Percentiles rank a stretch among this genome's conserved stretches.
Evolutionary conservation across 1,140 invertebrate species (phyloP).

Genomic region (Archivesica marissinica): DNA sequence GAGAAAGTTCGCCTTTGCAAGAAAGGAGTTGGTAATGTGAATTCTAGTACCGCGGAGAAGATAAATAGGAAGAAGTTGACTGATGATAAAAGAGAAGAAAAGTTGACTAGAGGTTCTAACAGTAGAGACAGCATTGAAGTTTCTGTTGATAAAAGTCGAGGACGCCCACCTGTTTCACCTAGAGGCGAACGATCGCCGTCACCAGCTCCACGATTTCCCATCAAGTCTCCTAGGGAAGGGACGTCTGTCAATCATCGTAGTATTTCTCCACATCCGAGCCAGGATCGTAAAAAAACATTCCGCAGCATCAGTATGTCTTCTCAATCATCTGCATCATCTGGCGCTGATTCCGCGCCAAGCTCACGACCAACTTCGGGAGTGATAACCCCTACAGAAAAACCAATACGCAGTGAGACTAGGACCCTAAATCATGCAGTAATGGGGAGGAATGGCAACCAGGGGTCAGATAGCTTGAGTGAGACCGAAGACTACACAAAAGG

Average conservation of each 20-base stretch:
- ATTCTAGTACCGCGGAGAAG: conserved; percentile 6
- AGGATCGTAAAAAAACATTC: conserved; percentile 66
- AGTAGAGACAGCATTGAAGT: conserved; percentile 32
- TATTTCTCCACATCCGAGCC: conserved; percentile 46
- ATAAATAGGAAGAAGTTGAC: conserved; percentile 3
- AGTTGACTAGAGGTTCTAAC: neutral
- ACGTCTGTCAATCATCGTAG: conserved; percentile 18
- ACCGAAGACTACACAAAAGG: conserved; percentile 22
- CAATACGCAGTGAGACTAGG: conserved; percentile 74
- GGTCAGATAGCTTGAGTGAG: conserved; percentile 53
- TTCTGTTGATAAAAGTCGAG: conserved; percentile 43
- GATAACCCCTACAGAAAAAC: conserved; percentile 8
- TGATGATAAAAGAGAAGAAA: conserved; percentile 26
- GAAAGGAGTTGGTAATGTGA: conserved; percentile 12
- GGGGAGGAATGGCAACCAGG: conserved; percentile 15
- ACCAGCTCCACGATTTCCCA: conserved; percentile 40
- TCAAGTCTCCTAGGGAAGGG: conserved; percentile 33
- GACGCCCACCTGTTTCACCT: conserved; percentile 46
- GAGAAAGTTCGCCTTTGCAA: conserved; percentile 2
- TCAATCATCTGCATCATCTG: conserved; percentile 69
- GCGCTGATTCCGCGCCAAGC: conserved; percentile 52
- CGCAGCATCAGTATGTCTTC: conserved; percentile 71
- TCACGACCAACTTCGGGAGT: conserved; percentile 43
- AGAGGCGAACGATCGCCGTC: conserved; percentile 61
- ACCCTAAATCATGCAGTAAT: conserved; percentile 69